Conservation (phyloP, 2,113 vertebrate genomes). For the Aspidoscelis tigris region DNA sequence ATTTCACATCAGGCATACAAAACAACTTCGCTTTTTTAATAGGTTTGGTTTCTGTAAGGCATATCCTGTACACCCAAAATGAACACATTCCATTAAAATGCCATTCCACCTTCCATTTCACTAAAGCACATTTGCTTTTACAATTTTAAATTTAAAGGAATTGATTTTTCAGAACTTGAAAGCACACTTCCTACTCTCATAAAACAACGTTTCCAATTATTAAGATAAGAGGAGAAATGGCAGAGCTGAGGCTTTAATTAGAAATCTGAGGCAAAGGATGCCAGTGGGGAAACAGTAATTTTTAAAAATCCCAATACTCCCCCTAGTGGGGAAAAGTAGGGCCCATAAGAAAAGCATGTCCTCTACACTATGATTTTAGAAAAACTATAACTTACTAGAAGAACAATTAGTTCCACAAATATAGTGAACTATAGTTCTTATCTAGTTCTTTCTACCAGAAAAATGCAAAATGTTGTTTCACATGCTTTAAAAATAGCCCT, state of each 20-base stretch:
- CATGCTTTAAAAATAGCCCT: too few relatives aligned
- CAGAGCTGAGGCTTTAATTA: not conserved
- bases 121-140: not conserved
- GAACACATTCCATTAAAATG: not conserved
- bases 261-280: not conserved
- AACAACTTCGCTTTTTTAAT: not conserved
- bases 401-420: too few relatives aligned
- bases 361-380: too few relatives aligned
- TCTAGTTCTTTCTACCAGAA: too few relatives aligned
- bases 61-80: not conserved
- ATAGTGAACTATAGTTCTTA: too few relatives aligned
- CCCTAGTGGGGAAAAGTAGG: not conserved
- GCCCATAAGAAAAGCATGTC: too few relatives aligned
- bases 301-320: conserved; percentile 1
- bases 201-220: not conserved
- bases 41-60: not conserved
- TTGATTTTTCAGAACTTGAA: not conserved
- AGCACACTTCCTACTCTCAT: not conserved
- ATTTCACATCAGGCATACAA: not conserved
- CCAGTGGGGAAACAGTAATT: too few relatives aligned
- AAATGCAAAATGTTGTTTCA: too few relatives aligned
- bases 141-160: too few relatives aligned
- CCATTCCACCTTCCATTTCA: not conserved
- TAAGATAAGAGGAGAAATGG: not conserved
- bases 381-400: too few relatives aligned